Conservation (phyloP, 2,797 vertebrate genomes). For the Micromesistius poutassou region DNA sequence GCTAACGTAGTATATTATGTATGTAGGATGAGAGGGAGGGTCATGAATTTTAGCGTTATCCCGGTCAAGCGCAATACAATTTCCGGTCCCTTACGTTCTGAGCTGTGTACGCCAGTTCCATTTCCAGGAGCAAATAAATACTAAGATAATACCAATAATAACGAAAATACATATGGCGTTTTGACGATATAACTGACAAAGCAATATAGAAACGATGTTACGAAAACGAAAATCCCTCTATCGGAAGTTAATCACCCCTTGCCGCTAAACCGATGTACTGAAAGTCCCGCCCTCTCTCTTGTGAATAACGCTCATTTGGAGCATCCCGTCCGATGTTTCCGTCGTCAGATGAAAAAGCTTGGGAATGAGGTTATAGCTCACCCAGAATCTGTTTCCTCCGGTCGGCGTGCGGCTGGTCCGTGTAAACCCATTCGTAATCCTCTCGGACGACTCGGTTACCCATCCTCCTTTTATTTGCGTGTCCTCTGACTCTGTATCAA, state of each 20-base stretch:
- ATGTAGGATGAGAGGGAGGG: neutral
- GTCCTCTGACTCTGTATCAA: no score
- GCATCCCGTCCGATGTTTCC: neutral
- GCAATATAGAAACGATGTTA: neutral
- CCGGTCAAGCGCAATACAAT: neutral
- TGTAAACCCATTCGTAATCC: conserved; percentile 94
- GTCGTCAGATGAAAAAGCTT: neutral
- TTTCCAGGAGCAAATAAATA: neutral
- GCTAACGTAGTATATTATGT: neutral
- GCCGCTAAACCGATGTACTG: neutral
- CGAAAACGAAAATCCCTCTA: neutral
- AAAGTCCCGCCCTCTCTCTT: neutral
- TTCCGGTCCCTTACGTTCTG: neutral
- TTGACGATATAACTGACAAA: neutral
- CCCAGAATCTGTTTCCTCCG: conserved; percentile 87
- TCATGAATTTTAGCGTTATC: neutral
- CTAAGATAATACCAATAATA: no score
- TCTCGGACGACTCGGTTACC: conserved; percentile 83
- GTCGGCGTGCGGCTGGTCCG: conserved; percentile 89
- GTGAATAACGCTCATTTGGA: neutral
- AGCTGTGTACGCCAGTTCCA: neutral
- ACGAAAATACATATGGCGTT: no score
- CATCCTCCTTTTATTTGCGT: conserved; percentile 63
- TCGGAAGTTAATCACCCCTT: neutral
- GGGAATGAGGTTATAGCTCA: conserved; percentile 61